These are phyloP conservation scores for Scaptodrosophila lebanonensis DNA, from an alignment of 1,140 invertebrate genomes.

Conservation along the genomic window DNA sequence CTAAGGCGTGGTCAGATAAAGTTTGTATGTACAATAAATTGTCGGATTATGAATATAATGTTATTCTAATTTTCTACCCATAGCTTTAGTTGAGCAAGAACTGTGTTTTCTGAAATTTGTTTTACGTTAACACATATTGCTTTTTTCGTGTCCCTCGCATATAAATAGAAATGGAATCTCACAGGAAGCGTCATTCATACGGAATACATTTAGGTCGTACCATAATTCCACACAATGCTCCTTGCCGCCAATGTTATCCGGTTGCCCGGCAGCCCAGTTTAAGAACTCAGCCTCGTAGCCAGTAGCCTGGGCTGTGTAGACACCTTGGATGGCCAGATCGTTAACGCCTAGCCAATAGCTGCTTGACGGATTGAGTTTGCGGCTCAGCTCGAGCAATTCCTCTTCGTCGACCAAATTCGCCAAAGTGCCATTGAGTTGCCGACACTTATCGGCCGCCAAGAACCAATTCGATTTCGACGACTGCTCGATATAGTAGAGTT, in stretches of 20 bases:
- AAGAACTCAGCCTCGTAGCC: conserved; percentile 16
- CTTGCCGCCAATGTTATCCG: conserved; percentile 24
- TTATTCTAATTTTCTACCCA: no score
- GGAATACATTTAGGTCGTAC: conserved; percentile 15
- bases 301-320: conserved; percentile 29
- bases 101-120: no score
- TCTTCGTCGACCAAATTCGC: conserved; percentile 7
- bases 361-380: conserved; percentile 9
- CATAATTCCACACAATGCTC: conserved; percentile 36
- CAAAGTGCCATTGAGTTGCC: conserved; percentile 18
- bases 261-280: conserved; percentile 29
- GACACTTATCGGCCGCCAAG: conserved; percentile 24
- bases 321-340: conserved; percentile 24
- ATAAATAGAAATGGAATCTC: conserved; percentile 9
- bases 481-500: conserved; percentile 21
- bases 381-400: conserved; percentile 9
- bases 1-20: no score
- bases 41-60: no score
- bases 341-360: conserved; percentile 40
- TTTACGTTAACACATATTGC: neutral
- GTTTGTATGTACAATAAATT: no score
- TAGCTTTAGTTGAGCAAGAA: no score
- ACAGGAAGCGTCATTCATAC: conserved; percentile 28
- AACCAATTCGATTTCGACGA: conserved; percentile 29
- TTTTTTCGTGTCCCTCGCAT: conserved; percentile 7